Evolutionary conservation across 2,888 invertebrate species (phyloP).

Genomic region (Eupithecia tripunctaria): DNA sequence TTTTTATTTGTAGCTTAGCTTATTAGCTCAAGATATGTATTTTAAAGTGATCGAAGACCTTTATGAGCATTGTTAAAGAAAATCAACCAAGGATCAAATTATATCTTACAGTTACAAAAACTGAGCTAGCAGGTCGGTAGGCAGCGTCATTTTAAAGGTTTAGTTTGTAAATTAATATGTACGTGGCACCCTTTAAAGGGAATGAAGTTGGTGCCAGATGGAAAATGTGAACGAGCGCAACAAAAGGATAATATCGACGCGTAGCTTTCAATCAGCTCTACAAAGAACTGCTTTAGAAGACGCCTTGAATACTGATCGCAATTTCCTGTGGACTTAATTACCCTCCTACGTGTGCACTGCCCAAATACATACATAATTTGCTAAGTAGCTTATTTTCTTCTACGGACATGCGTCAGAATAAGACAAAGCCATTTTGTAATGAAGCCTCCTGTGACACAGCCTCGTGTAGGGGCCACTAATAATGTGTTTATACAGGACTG

Average conservation of each 20-base stretch:
- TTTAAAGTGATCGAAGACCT: too few species aligned
- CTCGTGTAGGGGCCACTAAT: too few species aligned
- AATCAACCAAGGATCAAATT: background rate
- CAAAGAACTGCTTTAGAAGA: background rate
- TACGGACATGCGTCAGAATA: background rate
- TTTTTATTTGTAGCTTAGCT: too few species aligned
- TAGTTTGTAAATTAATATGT: background rate
- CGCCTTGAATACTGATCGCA: background rate
- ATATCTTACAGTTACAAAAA: background rate
- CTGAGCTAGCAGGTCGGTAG: background rate
- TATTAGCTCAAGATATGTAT: too few species aligned
- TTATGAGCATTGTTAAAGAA: background rate
- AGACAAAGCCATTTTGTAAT: background rate
- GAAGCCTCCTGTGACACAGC: too few species aligned
- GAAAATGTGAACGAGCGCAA: background rate
- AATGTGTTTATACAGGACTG: too few species aligned
- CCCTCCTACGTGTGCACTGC: background rate
- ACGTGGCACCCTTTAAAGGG: background rate
- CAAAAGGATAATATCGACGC: background rate
- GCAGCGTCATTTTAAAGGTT: background rate
- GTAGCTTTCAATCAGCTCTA: background rate
- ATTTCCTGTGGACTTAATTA: background rate
- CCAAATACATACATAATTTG: background rate
- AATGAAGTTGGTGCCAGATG: background rate
- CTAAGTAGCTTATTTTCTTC: background rate